Evolutionary conservation across 2,113 vertebrate genomes (phyloP).

Genomic region (Chiloscyllium plagiosum): DNA sequence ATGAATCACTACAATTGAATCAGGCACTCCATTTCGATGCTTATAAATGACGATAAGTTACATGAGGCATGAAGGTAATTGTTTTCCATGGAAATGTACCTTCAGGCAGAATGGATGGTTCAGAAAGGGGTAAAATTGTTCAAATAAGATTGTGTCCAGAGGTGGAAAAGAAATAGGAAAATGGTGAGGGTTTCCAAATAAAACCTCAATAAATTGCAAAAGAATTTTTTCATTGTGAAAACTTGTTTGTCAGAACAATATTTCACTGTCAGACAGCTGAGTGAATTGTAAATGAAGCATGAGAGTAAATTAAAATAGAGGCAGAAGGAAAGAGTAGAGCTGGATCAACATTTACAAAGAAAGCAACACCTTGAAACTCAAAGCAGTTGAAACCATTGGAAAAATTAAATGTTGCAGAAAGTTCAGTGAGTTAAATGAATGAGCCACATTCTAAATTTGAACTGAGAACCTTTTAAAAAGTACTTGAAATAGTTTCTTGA

Average conservation of each 20-base stretch:
- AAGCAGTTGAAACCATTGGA: background rate
- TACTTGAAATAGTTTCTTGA: background rate
- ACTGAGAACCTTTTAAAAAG: background rate
- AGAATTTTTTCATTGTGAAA: background rate
- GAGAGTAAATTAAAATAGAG: slow-evolving; percentile 21
- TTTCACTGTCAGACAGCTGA: slow-evolving; percentile 29
- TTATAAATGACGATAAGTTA: background rate
- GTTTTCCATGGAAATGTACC: background rate
- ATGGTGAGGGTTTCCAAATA: background rate
- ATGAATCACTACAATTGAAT: background rate
- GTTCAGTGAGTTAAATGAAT: slow-evolving; percentile 30
- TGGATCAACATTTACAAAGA: slow-evolving; percentile 2
- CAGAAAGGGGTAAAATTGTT: background rate
- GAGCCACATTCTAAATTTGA: background rate
- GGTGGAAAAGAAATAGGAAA: background rate
- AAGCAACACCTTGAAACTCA: background rate
- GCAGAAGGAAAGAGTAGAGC: background rate
- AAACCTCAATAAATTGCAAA: slow-evolving; percentile 10
- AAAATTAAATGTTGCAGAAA: slow-evolving; percentile 16
- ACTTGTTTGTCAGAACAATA: background rate
- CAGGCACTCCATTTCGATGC: background rate
- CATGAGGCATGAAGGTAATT: background rate
- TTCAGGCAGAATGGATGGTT: background rate
- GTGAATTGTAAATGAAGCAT: slow-evolving; percentile 17
- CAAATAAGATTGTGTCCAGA: background rate